Conservation (phyloP, 2,888 invertebrate species). For the Formica aserva region DNA sequence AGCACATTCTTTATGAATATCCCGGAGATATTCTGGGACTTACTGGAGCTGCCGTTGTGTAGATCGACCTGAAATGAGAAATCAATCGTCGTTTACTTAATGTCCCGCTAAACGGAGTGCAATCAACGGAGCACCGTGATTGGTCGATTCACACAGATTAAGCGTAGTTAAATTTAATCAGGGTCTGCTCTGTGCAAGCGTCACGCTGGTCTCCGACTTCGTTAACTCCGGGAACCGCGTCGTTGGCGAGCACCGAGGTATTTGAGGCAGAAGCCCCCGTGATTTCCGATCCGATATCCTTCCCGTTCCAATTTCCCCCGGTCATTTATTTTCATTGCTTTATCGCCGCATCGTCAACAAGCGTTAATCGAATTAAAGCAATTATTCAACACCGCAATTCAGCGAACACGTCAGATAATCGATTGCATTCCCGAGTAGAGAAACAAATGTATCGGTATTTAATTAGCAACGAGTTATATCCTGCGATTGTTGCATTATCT, state of each 20-base stretch:
- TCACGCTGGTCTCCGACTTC: background rate
- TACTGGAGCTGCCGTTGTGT: conserved; percentile 89
- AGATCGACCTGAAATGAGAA: conserved; percentile 89
- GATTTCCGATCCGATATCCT: conserved; percentile 11
- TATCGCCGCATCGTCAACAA: conserved; percentile 24
- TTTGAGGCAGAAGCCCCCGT: conserved; percentile 14
- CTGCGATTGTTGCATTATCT: conserved; percentile 13
- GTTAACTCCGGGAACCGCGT: conserved; percentile 17
- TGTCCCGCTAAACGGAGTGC: conserved; percentile 1
- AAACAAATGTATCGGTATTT: background rate
- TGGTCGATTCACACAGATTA: conserved; percentile 31
- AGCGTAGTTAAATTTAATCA: conserved; percentile 45
- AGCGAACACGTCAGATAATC: background rate
- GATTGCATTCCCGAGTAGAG: background rate
- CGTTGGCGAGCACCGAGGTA: background rate
- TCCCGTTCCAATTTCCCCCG: conserved; percentile 8
- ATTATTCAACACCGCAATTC: conserved; percentile 38
- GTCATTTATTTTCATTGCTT: conserved; percentile 37
- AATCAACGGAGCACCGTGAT: background rate
- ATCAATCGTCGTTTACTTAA: conserved; percentile 27
- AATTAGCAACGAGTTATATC: conserved; percentile 21
- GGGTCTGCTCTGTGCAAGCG: background rate
- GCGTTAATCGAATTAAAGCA: conserved; percentile 39
- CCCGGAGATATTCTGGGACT: conserved; percentile 93
- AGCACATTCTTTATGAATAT: conserved; percentile 99